Conservation (phyloP, 2,888 invertebrate genomes). For the Noctua janthe region DNA sequence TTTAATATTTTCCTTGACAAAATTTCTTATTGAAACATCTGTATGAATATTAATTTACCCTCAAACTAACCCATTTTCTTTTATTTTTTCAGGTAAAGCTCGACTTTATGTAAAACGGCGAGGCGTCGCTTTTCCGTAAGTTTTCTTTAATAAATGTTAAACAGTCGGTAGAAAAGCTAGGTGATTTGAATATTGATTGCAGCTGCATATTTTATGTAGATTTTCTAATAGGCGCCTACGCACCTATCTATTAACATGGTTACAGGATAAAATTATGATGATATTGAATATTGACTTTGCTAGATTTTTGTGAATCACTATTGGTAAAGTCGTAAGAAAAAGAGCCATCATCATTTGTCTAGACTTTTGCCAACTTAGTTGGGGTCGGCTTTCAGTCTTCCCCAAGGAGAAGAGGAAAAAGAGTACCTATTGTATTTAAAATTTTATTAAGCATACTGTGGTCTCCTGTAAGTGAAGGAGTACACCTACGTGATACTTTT, state of each 20-base stretch:
- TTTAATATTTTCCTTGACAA: not conserved
- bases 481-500: no score
- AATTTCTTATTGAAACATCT: not conserved
- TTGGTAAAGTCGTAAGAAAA: not conserved
- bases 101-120: conserved; percentile 40
- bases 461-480: no score
- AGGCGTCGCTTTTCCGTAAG: conserved; percentile 54
- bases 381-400: not conserved
- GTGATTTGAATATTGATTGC: conserved; percentile 50
- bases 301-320: not conserved
- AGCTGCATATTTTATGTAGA: conserved; percentile 36
- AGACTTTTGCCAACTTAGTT: not conserved
- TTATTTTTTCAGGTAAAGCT: conserved; percentile 68
- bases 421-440: not conserved
- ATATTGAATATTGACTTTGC: not conserved
- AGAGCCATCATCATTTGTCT: not conserved
- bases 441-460: no score
- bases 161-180: conserved; percentile 21
- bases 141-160: conserved; percentile 42
- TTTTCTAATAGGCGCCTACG: conserved; percentile 24
- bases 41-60: conserved; percentile 26
- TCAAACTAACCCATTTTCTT: conserved; percentile 54
- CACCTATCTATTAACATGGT: conserved; percentile 19
- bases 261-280: not conserved
- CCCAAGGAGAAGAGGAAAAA: not conserved